Conservation (phyloP, 2,113 vertebrate genomes). For the Poeciliopsis turrubarensis region DNA sequence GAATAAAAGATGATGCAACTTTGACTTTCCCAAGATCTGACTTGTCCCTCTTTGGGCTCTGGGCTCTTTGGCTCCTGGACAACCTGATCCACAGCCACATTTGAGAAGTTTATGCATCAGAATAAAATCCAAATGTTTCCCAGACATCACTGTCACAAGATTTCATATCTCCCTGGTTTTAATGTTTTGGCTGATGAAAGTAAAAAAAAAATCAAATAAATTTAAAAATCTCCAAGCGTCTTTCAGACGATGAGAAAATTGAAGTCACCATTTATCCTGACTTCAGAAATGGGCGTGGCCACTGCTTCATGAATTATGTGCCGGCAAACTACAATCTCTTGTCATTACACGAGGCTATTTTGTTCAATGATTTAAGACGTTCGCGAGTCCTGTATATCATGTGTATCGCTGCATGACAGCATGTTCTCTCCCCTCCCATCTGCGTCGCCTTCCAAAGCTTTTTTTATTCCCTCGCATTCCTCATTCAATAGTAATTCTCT, state of each 20-base stretch:
- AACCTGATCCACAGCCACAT: not conserved
- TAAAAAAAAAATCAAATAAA: not conserved
- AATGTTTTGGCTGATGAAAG: not conserved
- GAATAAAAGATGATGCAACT: not conserved
- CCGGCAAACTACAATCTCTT: conserved; percentile 47
- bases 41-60: too few species aligned
- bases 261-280: conserved; percentile 11
- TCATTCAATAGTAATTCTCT: conserved; percentile 68
- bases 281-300: conserved; percentile 31
- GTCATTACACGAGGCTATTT: conserved; percentile 63
- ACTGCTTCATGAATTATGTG: conserved; percentile 53
- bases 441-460: conserved; percentile 24
- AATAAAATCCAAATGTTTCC: conserved; percentile 28
- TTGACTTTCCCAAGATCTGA: too few species aligned
- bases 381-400: conserved; percentile 39
- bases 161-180: not conserved
- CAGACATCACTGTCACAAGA: not conserved
- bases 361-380: conserved; percentile 69
- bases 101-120: not conserved
- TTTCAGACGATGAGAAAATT: conserved; percentile 6
- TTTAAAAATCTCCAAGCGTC: not conserved
- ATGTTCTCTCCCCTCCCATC: conserved; percentile 35
- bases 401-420: conserved; percentile 48
- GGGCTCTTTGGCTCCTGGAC: not conserved
- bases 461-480: conserved; percentile 21